These are phyloP conservation scores for Phodopus roborovskii DNA, from an alignment of 2,113 vertebrate species.

Conservation along the genomic window DNA sequence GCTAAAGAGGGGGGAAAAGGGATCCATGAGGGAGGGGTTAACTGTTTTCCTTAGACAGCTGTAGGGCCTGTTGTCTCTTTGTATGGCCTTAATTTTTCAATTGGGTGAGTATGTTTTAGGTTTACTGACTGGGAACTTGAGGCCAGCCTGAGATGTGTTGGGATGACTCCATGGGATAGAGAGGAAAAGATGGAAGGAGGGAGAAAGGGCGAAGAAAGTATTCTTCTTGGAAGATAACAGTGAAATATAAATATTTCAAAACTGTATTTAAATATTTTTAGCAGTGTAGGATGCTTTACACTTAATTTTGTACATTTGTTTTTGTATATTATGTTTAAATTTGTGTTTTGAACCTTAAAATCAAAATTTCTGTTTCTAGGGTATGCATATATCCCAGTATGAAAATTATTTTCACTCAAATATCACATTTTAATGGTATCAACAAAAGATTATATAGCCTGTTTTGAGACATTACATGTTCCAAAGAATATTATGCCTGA, in stretches of 20 bases:
- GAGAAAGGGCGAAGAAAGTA: neutral
- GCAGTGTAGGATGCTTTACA: neutral
- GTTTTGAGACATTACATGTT: neutral
- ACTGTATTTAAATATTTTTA: neutral
- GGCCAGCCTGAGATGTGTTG: too few relatives aligned
- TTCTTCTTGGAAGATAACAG: neutral
- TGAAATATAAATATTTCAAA: constrained; percentile 41
- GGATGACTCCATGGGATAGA: neutral
- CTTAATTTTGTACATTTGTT: neutral
- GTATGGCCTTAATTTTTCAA: neutral
- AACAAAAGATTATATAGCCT: neutral
- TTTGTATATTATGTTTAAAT: neutral
- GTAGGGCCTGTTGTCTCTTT: neutral
- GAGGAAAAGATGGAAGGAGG: neutral
- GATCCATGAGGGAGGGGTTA: neutral
- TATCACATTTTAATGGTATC: neutral
- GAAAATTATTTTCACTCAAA: constrained; percentile 32
- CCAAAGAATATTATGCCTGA: neutral
- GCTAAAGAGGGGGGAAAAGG: neutral
- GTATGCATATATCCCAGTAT: neutral
- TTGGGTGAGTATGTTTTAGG: neutral
- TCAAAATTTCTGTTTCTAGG: neutral
- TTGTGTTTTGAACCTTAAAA: neutral
- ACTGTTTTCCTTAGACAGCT: neutral
- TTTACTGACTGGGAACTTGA: neutral